These are phyloP conservation scores for Cyprinella venusta DNA, from an alignment of 2,797 vertebrate genomes.

Conservation along the genomic window DNA sequence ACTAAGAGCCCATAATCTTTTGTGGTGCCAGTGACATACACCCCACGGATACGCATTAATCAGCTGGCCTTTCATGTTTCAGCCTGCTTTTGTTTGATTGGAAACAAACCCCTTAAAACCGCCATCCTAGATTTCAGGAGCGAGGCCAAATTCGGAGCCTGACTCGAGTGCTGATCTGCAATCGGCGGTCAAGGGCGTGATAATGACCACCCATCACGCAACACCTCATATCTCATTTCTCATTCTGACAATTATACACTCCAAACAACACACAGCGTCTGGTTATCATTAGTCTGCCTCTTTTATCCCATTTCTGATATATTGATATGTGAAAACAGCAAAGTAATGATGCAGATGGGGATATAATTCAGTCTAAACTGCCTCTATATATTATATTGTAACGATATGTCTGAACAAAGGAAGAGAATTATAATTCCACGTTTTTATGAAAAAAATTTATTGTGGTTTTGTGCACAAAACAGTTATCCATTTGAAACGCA, in stretches of 20 bases:
- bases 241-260: conserved; percentile 24
- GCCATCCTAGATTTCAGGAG: conserved; percentile 22
- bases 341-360: conserved; percentile 2
- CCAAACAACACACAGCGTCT: conserved; percentile 37
- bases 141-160: conserved; percentile 23
- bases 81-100: conserved; percentile 46
- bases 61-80: conserved; percentile 61
- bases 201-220: conserved; percentile 45
- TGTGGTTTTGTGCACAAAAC: background rate
- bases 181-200: conserved; percentile 16
- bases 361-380: conserved; percentile 5
- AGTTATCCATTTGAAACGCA: background rate
- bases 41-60: conserved; percentile 57
- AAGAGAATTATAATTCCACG: background rate
- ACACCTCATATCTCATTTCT: conserved; percentile 45
- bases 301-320: conserved; percentile 47
- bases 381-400: background rate
- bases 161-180: conserved; percentile 8
- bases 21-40: conserved; percentile 54
- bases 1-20: conserved; percentile 52
- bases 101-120: conserved; percentile 43
- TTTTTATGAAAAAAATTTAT: background rate
- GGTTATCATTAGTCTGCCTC: conserved; percentile 46
- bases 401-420: background rate
- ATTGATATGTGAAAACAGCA: conserved; percentile 9